Evolutionary conservation across 2,797 vertebrate species (phyloP), one percentile per base, ranked within the genome.

Genomic region (Phataginus tetradactyla): DNA sequence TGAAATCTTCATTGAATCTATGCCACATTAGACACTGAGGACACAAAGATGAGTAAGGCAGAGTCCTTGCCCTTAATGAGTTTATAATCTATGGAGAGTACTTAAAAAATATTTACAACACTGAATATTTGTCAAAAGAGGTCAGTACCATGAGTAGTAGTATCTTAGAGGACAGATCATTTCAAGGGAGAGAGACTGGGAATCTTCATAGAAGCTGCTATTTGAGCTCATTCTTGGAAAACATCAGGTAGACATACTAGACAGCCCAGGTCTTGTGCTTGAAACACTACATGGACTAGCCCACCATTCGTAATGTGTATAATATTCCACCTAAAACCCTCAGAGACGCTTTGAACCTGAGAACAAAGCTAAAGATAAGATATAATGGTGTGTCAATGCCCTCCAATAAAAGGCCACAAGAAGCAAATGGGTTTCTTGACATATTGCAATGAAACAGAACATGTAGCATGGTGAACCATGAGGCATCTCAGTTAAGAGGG

Each of bases 171-270:
- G n/a, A 39, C 34, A 6, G n/a, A 32, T 11, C 12, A 34, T 61
- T 95, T 78, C 64, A 63, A 27, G 6, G 32, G n/a, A 81, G 42
- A 42, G 21, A 86, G n/a, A 81, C 17, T 11, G 77, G 68, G 20
- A 75, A 69, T 72, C 79, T 72, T 77, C 66, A 53, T 0, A 71
- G 86, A 83, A 49, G 34, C 57, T 45, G 78, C 45, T 91, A 53
- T 75, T 89, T 37, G 53, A 94, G 27, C 63, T 90, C 25, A 8
- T 59, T 85, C 80, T 78, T 96, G 78, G 42, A 90, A 88, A 32
- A 13, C 4, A 51, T 61, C 12, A 34, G 20, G 37, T 63, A 23
- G 32, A 92, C 61, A 79, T 64, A 79, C 51, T 23, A 20, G 53
- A 61, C 4, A 91, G 51, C 18, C n/a, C 5, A 71, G 34, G 51